These are phyloP conservation scores for Diachasmimorpha longicaudata DNA, from an alignment of 1,140 invertebrate genomes.

Conservation along the genomic window DNA sequence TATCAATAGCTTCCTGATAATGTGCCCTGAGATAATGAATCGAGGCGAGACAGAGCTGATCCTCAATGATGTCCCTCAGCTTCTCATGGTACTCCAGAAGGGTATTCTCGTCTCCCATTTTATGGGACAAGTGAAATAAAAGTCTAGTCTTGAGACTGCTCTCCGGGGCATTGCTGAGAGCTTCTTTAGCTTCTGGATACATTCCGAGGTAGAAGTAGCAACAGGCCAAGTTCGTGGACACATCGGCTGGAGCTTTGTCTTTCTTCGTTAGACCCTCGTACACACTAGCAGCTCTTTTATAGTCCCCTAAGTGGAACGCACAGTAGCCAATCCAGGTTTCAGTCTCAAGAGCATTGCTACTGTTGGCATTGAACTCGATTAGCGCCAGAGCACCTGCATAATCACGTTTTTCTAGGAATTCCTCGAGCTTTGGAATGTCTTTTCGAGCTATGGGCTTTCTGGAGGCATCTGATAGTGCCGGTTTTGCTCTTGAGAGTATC, in stretches of 20 bases:
- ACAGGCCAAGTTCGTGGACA: slow-evolving; percentile 85
- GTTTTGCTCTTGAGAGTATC: slow-evolving; percentile 77
- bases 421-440: slow-evolving; percentile 82
- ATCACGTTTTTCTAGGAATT: slow-evolving; percentile 88
- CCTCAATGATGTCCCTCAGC: slow-evolving; percentile 88
- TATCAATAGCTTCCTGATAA: slow-evolving; percentile 98
- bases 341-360: slow-evolving; percentile 68
- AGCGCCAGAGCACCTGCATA: slow-evolving; percentile 93
- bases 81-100: slow-evolving; percentile 83
- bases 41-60: slow-evolving; percentile 94
- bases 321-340: slow-evolving; percentile 94
- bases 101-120: slow-evolving; percentile 85
- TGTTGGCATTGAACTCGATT: slow-evolving; percentile 76
- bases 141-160: slow-evolving; percentile 79
- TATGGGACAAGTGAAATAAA: slow-evolving; percentile 93
- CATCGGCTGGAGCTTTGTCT: slow-evolving; percentile 57
- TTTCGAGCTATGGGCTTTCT: slow-evolving; percentile 55
- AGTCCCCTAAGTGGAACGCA: slow-evolving; percentile 94
- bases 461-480: slow-evolving; percentile 62
- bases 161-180: slow-evolving; percentile 67
- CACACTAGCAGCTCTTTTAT: slow-evolving; percentile 81
- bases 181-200: slow-evolving; percentile 74
- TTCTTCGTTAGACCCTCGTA: slow-evolving; percentile 67
- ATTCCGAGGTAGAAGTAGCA: slow-evolving; percentile 95
- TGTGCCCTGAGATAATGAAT: slow-evolving; percentile 95